Evolutionary conservation across 2,797 vertebrate species (phyloP).

Genomic region (Betta splendens): DNA sequence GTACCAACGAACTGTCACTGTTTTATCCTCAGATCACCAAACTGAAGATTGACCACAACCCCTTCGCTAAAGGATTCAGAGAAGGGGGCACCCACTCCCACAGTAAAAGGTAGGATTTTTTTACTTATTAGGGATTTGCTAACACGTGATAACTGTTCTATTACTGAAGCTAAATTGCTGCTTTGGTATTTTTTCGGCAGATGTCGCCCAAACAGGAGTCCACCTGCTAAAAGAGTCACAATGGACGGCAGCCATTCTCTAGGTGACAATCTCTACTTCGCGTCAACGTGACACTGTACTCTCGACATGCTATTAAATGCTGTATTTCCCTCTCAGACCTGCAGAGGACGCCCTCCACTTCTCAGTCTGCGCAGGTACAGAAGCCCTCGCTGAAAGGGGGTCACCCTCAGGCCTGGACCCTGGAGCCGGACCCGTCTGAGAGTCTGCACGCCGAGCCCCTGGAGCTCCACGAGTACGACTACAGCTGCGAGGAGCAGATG

Average conservation of each 20-base stretch:
- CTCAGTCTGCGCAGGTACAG: conserved; percentile 36
- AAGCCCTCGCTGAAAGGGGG: conserved; percentile 48
- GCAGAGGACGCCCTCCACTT: conserved; percentile 69
- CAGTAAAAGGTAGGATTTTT: conserved; percentile 55
- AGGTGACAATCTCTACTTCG: conserved; percentile 28
- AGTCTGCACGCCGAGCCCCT: conserved; percentile 53
- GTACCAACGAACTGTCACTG: neutral
- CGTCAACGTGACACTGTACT: too few species aligned
- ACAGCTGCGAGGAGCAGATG: conserved; percentile 79
- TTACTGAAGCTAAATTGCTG: too few species aligned
- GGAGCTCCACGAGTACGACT: conserved; percentile 72
- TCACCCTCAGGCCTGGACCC: conserved; percentile 61
- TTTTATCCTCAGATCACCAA: conserved; percentile 85
- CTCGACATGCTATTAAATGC: neutral
- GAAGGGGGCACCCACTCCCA: conserved; percentile 81
- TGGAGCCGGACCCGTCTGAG: conserved; percentile 67
- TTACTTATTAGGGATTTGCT: too few species aligned
- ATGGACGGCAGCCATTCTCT: conserved; percentile 36
- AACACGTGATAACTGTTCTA: too few species aligned
- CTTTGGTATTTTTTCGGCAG: conserved; percentile 49
- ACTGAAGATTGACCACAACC: conserved; percentile 90
- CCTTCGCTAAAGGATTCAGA: conserved; percentile 88
- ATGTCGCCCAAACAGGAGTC: conserved; percentile 51
- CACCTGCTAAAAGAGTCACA: conserved; percentile 44
- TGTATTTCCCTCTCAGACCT: conserved; percentile 69